phyloP scores from a whole-genome alignment of 2,113 vertebrate genomes.

The Dasyprocta punctata region DNA sequence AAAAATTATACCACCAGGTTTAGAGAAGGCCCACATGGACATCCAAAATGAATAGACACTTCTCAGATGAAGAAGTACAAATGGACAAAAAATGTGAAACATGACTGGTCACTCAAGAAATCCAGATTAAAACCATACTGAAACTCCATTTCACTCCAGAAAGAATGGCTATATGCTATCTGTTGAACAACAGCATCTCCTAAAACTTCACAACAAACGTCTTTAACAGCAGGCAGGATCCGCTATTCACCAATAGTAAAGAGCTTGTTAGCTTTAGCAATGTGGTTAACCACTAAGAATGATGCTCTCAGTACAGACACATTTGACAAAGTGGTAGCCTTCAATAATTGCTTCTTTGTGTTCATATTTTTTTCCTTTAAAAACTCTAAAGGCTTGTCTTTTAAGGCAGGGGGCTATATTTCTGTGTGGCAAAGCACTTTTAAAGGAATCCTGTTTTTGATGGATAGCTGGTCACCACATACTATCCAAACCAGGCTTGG shows the following conservation, averaged over 20 bases:
- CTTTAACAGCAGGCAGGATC: background rate
- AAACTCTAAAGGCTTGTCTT: background rate
- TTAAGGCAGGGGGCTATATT: background rate
- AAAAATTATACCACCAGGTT: background rate
- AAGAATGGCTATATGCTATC: background rate
- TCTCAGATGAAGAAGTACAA: background rate
- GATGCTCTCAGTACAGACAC: background rate
- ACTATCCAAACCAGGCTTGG: background rate
- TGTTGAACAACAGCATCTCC: background rate
- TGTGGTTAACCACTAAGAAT: background rate
- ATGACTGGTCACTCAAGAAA: background rate
- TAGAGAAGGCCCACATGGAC: background rate
- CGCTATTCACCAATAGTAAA: background rate
- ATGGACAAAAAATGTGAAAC: background rate
- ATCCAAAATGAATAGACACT: background rate
- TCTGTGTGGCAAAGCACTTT: background rate
- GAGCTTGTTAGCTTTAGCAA: background rate
- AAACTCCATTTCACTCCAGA: background rate
- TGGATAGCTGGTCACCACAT: background rate
- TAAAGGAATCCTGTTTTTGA: background rate
- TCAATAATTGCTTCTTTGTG: background rate
- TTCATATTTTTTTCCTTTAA: background rate
- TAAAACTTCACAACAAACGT: background rate
- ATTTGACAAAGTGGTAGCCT: background rate
- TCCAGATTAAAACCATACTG: background rate